These are phyloP conservation scores for Hydrocynus forskahlii DNA, from an alignment of 2,797 vertebrate species.

Conservation along the genomic window DNA sequence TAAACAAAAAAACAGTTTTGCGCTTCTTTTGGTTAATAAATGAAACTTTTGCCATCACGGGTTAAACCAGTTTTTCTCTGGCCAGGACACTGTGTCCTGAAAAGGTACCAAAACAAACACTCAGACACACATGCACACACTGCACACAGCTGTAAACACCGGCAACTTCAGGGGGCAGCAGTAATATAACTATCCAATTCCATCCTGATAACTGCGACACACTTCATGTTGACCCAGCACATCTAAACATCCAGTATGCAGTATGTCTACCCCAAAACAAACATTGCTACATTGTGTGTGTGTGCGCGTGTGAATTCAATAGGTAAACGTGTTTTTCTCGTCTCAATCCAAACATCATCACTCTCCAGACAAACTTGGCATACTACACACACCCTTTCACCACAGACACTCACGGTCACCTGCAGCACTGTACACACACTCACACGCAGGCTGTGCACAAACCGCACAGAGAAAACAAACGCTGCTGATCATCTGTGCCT, in stretches of 20 bases:
- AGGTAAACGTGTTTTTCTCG: neutral
- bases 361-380: neutral
- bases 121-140: slow-evolving; percentile 16
- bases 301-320: slow-evolving; percentile 5
- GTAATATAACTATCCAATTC: slow-evolving; percentile 16
- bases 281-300: neutral
- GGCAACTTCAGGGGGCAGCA: slow-evolving; percentile 29
- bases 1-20: neutral
- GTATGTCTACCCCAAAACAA: slow-evolving; percentile 15
- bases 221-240: slow-evolving; percentile 28
- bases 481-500: neutral
- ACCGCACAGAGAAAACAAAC: neutral
- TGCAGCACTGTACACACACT: slow-evolving; percentile 4
- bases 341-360: slow-evolving; percentile 6
- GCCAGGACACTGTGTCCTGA: neutral
- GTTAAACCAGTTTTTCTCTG: neutral
- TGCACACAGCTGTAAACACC: slow-evolving; percentile 24
- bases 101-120: neutral
- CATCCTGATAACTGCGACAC: neutral
- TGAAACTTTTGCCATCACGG: neutral
- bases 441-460: neutral
- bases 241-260: slow-evolving; percentile 7
- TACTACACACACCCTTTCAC: slow-evolving; percentile 28
- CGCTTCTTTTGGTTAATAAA: neutral
- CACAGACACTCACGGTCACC: neutral